Evolutionary conservation across 2,113 vertebrate genomes (phyloP).

Genomic region (Sceloporus undulatus): DNA sequence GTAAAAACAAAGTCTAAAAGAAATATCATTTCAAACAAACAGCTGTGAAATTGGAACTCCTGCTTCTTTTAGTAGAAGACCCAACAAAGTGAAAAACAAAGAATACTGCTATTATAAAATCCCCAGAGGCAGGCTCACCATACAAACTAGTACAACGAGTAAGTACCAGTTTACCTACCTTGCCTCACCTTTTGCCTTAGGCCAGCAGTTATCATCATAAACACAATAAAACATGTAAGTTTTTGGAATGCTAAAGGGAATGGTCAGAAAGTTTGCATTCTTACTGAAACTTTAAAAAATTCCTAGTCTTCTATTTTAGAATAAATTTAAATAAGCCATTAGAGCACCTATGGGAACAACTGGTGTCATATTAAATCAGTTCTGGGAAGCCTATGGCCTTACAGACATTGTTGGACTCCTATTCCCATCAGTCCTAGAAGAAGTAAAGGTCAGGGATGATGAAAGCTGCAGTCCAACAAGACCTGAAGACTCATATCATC

Average conservation of each 20-base stretch:
- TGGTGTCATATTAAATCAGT: neutral
- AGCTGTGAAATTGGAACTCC: constrained; percentile 14
- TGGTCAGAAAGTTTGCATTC: neutral
- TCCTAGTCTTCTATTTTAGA: neutral
- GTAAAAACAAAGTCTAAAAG: constrained; percentile 4
- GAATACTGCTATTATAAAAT: neutral
- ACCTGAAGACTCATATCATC: neutral
- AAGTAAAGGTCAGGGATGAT: neutral
- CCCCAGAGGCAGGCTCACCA: neutral
- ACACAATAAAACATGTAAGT: neutral
- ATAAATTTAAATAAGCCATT: neutral
- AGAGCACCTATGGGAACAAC: neutral
- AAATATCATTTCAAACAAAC: neutral
- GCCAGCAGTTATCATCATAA: neutral
- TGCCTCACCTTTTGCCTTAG: constrained; percentile 7
- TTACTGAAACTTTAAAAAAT: neutral
- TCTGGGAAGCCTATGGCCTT: neutral
- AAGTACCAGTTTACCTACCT: neutral
- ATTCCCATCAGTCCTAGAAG: neutral
- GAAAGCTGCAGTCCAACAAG: neutral
- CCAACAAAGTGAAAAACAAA: neutral
- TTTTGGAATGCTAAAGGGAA: neutral
- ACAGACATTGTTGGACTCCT: neutral
- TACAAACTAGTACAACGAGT: neutral
- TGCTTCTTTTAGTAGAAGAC: neutral